phyloP scores from a whole-genome alignment of 1,140 invertebrate genomes.

The Drosophila rhopaloa region DNA sequence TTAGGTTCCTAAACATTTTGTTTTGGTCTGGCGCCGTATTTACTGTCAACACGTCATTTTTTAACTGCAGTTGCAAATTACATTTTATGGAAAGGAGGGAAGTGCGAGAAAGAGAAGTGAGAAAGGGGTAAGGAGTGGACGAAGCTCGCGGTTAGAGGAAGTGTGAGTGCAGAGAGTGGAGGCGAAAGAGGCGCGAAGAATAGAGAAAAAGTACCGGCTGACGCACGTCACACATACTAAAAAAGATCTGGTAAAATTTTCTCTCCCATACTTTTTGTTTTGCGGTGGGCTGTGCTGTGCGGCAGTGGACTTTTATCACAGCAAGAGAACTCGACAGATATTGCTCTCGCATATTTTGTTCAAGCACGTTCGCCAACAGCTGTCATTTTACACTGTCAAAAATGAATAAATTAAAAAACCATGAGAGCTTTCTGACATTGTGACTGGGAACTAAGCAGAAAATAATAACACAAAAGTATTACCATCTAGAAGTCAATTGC shows the following conservation, averaged over 20 bases:
- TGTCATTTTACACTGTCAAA: slow-evolving; percentile 27
- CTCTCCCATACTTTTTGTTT: background rate
- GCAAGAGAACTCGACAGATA: slow-evolving; percentile 18
- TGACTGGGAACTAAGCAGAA: too few relatives aligned
- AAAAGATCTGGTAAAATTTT: slow-evolving; percentile 5
- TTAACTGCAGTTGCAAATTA: slow-evolving; percentile 57
- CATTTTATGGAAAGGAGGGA: slow-evolving; percentile 32
- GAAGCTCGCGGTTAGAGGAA: slow-evolving; percentile 18
- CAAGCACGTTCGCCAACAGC: slow-evolving; percentile 43
- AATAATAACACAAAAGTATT: too few relatives aligned
- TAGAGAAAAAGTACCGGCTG: slow-evolving; percentile 15
- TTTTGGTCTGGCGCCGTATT: slow-evolving; percentile 35
- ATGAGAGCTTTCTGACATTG: too few relatives aligned
- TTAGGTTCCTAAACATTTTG: slow-evolving; percentile 58
- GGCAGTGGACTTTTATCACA: slow-evolving; percentile 47
- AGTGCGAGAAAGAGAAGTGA: background rate
- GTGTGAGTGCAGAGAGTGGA: background rate
- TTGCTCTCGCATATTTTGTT: slow-evolving; percentile 12
- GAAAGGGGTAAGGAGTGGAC: background rate
- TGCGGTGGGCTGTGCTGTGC: background rate
- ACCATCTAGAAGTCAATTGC: too few relatives aligned
- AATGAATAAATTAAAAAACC: background rate
- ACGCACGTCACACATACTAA: slow-evolving; percentile 17
- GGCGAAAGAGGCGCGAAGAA: background rate
- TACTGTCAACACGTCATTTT: slow-evolving; percentile 56